Evolutionary conservation across 2,797 vertebrate genomes (phyloP).

Genomic region (Malacoctenus gilli): DNA sequence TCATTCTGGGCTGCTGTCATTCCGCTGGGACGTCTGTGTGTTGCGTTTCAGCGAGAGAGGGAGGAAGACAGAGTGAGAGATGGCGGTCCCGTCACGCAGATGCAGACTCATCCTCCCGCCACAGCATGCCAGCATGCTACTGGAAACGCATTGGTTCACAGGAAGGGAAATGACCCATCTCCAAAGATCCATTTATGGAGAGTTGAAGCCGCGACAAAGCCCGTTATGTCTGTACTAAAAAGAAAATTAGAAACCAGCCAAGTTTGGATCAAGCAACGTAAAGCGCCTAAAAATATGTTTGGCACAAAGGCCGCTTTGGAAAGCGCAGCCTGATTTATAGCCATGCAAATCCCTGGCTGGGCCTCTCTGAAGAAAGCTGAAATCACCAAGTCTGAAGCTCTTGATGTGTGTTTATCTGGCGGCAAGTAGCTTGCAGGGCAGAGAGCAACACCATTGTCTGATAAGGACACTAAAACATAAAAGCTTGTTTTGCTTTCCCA

Average conservation of each 20-base stretch:
- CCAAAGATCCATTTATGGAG: slow-evolving; percentile 51
- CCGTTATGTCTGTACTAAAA: slow-evolving; percentile 21
- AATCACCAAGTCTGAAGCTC: slow-evolving; percentile 45
- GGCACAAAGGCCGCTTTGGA: slow-evolving; percentile 8
- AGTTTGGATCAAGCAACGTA: slow-evolving; percentile 1
- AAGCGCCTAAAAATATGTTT: slow-evolving; percentile 28
- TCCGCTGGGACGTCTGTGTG: slow-evolving; percentile 66
- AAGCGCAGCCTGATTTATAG: slow-evolving; percentile 18
- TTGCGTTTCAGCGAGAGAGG: slow-evolving; percentile 45
- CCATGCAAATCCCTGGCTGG: slow-evolving; percentile 22
- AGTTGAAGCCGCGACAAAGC: slow-evolving; percentile 19
- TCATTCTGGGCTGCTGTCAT: slow-evolving; percentile 75
- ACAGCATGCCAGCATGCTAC: slow-evolving; percentile 40
- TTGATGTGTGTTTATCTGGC: slow-evolving; percentile 70
- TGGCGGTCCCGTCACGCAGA: slow-evolving; percentile 50
- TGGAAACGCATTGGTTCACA: slow-evolving; percentile 44
- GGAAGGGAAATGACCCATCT: slow-evolving; percentile 37
- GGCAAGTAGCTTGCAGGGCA: slow-evolving; percentile 36
- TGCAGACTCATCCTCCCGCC: slow-evolving; percentile 53
- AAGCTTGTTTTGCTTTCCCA: slow-evolving; percentile 72
- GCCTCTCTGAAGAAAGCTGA: slow-evolving; percentile 47
- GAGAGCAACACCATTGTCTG: slow-evolving; percentile 50
- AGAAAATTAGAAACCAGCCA: slow-evolving; percentile 2
- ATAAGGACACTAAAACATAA: slow-evolving; percentile 71
- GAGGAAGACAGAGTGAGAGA: slow-evolving; percentile 10